Evolutionary conservation across 1,140 invertebrate genomes (phyloP).

Genomic region (Drosophila prosaltans): DNA sequence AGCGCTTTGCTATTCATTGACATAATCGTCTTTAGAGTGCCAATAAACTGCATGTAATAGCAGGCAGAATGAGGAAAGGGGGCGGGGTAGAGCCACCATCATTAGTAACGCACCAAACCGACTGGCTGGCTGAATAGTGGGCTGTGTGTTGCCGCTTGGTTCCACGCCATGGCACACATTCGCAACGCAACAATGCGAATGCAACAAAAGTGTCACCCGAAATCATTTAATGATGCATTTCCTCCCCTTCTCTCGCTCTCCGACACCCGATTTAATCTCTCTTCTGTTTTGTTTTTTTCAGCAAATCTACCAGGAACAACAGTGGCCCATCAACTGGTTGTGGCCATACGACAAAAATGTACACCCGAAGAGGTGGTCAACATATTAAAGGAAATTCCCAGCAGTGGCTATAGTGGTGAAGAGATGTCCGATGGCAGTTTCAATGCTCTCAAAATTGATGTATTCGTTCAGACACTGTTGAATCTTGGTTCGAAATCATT

Average conservation of each 20-base stretch:
- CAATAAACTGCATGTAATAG: constrained; percentile 73
- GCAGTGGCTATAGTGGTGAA: constrained; percentile 89
- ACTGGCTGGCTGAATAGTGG: constrained; percentile 1
- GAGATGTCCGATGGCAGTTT: constrained; percentile 87
- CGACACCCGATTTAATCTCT: background rate
- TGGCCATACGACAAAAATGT: constrained; percentile 94
- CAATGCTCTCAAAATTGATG: constrained; percentile 97
- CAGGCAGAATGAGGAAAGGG: background rate
- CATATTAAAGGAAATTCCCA: constrained; percentile 93
- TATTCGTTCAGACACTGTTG: constrained; percentile 97
- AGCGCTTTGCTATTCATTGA: constrained; percentile 50
- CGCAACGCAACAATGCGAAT: constrained; percentile 59
- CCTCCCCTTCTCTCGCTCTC: constrained; percentile 5
- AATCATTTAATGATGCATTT: constrained; percentile 33
- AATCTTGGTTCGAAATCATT: constrained; percentile 98
- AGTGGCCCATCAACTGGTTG: constrained; percentile 92
- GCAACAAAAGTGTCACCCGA: constrained; percentile 70
- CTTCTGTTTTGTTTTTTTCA: constrained; percentile 77
- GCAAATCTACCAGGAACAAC: constrained; percentile 91
- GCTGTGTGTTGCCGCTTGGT: constrained; percentile 62
- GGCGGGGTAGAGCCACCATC: constrained; percentile 21
- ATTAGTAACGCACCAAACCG: constrained; percentile 70
- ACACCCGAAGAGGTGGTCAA: constrained; percentile 95
- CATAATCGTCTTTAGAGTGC: constrained; percentile 64
- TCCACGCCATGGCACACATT: constrained; percentile 58